Percentiles rank a stretch among this genome's conserved stretches.
Evolutionary conservation across 2,888 invertebrate genomes (phyloP).

Genomic region (Colletes collaris): DNA sequence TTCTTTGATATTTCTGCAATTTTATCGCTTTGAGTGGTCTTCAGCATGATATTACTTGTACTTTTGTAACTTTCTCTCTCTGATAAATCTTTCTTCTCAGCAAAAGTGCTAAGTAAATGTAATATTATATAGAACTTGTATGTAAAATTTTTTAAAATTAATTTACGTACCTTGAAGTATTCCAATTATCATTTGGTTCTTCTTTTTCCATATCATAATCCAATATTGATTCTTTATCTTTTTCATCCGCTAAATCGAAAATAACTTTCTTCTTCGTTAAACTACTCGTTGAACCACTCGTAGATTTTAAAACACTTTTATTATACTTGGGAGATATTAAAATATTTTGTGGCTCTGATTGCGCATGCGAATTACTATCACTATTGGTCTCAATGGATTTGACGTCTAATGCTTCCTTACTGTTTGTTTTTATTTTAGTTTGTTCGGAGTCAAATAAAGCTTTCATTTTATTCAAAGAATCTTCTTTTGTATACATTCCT

Average conservation of each 20-base stretch:
- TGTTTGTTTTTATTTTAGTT: slow-evolving; percentile 6
- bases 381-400: slow-evolving; percentile 41
- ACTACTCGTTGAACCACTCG: slow-evolving; percentile 84
- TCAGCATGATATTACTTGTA: slow-evolving; percentile 81
- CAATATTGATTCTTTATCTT: slow-evolving; percentile 62
- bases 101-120: slow-evolving; percentile 82
- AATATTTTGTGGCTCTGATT: slow-evolving; percentile 56
- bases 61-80: slow-evolving; percentile 58
- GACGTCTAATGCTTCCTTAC: not conserved
- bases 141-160: not conserved
- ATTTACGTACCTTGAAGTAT: slow-evolving; percentile 84
- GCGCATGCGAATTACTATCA: slow-evolving; percentile 48
- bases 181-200: slow-evolving; percentile 84
- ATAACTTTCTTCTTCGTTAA: slow-evolving; percentile 87
- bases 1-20: slow-evolving; percentile 85
- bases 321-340: slow-evolving; percentile 77
- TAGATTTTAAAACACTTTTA: slow-evolving; percentile 86
- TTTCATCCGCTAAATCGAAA: slow-evolving; percentile 85
- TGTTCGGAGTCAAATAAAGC: slow-evolving; percentile 14
- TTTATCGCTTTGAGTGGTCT: slow-evolving; percentile 84
- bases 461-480: slow-evolving; percentile 35
- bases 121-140: slow-evolving; percentile 12
- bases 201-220: slow-evolving; percentile 53
- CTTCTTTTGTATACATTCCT: not conserved
- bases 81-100: slow-evolving; percentile 80